Base-by-base conservation (phyloP, 2,888 invertebrate genomes). In the Mermis nigrescens region DNA sequence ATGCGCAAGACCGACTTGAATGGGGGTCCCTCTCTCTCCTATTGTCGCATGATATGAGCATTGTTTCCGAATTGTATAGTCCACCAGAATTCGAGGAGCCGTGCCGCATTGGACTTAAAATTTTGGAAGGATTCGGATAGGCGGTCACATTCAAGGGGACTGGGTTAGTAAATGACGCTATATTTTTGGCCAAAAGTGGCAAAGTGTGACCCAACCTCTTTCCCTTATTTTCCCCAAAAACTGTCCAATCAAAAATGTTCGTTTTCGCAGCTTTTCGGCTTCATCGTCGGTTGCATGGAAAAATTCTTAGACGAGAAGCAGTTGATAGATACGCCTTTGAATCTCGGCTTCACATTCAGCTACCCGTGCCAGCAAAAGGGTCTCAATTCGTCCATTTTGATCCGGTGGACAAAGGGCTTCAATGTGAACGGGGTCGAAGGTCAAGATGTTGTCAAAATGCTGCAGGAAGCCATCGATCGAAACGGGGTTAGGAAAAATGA, bases 271-370 rank as follows among this genome's bases (percentile, higher is more conserved):
- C 76, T 91, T 57, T 91, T 91, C 76, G 90, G 90, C 75, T 89
- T 90, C 76, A 91, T 92, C 68, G 92, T 90, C 58, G 84, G 87
- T 71, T 91, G 91, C 76, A 79, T 92, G 71, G 82, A 85, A 31
- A 82, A 84, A 69, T 92, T 92, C 74, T 84, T 89, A 80, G 83
- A 83, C 75, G 86, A 88, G 70, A 82, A 88, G 68, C 79, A 81
- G 59, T 80, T 88, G 27, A 80, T 82, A 65, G 76, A 82, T 59
- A 80, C 82, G 65, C 76, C 82, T 59, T 82, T 92, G 64, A 88
- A 91, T 0, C 79, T 94, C 62, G 92, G 92, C 15, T 94, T 94
- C 76, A 94, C 92, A 22, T 94, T 94, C 77, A 91, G 91, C 70
- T 94, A 92, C 73, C 92, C 94, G 0, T 78, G 90, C 67, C 77